Conservation (phyloP, 2,888 invertebrate genomes). For the Globia sparganii region DNA sequence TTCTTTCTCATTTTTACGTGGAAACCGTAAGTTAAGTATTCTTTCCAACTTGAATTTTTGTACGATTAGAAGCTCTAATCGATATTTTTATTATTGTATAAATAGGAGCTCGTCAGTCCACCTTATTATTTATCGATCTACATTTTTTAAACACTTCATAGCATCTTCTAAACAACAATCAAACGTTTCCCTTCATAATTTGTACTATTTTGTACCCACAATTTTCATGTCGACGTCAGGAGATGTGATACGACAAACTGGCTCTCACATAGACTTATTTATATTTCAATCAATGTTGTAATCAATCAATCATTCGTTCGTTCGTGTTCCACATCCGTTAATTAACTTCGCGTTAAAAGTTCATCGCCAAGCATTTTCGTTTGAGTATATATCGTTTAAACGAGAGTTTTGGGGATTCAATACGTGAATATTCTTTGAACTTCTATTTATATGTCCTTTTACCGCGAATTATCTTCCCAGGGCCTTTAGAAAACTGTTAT, state of each 20-base stretch:
- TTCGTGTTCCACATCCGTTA: slow-evolving; percentile 50
- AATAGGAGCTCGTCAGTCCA: slow-evolving; percentile 3
- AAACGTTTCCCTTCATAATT: slow-evolving; percentile 18
- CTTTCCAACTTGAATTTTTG: neutral
- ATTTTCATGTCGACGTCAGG: slow-evolving; percentile 12
- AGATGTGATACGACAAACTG: slow-evolving; percentile 26
- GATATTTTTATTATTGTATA: slow-evolving; percentile 8
- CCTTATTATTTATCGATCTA: slow-evolving; percentile 8
- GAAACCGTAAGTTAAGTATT: neutral
- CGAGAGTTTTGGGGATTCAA: slow-evolving; percentile 30
- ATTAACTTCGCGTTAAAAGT: slow-evolving; percentile 59
- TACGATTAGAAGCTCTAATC: neutral
- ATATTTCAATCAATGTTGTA: slow-evolving; percentile 58
- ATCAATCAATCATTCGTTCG: slow-evolving; percentile 57
- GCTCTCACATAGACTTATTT: slow-evolving; percentile 44
- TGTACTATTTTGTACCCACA: slow-evolving; percentile 20
- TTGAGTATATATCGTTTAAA: slow-evolving; percentile 10
- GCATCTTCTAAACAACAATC: slow-evolving; percentile 10
- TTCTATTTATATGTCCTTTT: slow-evolving; percentile 44
- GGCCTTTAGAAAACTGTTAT: slow-evolving; percentile 10
- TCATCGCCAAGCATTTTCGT: slow-evolving; percentile 45
- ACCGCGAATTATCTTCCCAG: slow-evolving; percentile 21
- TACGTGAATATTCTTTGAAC: slow-evolving; percentile 33
- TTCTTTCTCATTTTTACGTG: slow-evolving; percentile 1
- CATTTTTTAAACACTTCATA: slow-evolving; percentile 23